These are phyloP conservation scores for Poliocrania exsul DNA, from an alignment of 2,797 vertebrate species.

Conservation along the genomic window DNA sequence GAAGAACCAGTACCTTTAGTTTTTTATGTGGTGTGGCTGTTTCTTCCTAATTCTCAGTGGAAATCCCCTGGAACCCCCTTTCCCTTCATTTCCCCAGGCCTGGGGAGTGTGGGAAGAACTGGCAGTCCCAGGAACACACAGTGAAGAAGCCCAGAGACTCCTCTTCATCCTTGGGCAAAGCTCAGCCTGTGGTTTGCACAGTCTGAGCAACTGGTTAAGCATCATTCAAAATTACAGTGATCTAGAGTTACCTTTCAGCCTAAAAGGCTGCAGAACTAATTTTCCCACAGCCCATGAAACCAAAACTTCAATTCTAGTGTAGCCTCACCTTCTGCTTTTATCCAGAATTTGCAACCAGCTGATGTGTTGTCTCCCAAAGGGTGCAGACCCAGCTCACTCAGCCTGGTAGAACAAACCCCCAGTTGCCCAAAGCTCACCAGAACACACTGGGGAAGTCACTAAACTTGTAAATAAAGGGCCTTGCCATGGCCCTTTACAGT, in stretches of 20 bases:
- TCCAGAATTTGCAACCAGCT: background rate
- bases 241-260: background rate
- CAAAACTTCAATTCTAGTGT: background rate
- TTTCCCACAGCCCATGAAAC: conserved; percentile 34
- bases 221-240: conserved; percentile 30
- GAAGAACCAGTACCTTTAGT: background rate
- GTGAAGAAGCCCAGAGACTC: background rate
- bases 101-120: background rate
- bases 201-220: conserved; percentile 2
- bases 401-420: background rate
- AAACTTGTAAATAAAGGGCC: background rate
- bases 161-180: background rate
- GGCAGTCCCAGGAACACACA: background rate
- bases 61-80: conserved; percentile 5
- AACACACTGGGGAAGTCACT: background rate
- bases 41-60: background rate
- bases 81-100: background rate
- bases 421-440: background rate
- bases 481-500: background rate
- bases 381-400: background rate
- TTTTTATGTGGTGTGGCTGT: background rate
- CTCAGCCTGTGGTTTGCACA: background rate
- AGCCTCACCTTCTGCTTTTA: background rate
- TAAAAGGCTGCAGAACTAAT: background rate
- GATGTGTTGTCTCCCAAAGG: background rate